Evolutionary conservation across 2,797 vertebrate species (phyloP), one percentile per base, ranked within the genome.

Genomic region (Gambusia yucatana): DNA sequence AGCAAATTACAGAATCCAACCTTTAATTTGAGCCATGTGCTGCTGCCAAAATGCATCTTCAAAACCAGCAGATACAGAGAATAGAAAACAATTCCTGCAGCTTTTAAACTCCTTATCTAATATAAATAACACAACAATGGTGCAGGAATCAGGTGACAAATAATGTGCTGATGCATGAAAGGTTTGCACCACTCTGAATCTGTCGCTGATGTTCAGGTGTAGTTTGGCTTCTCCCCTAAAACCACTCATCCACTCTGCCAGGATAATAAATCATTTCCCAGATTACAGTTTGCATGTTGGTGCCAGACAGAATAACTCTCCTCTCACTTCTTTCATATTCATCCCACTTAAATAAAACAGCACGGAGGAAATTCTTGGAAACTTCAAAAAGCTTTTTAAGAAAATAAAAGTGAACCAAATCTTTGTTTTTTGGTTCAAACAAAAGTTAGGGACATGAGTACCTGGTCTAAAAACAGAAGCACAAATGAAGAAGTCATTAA

Each of bases 181-280:
- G 30, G 0, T 16, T 39, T 41, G 4, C 39, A 33, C 41, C 0
- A 17, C 44, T 73, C 61, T 76, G n/a, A 65, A 72, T 10, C 65
- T 73, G 30, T 78, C 69, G 75, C 22, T 36, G 6, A 61, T 65
- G 67, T 72, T n/a, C 77, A 57, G 78, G 61, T 79, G 76, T 59
- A 79, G 52, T 75, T 75, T 83, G 84, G 75, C 77, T 78, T 61
- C 20, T 76, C 25, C 39, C 72, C 55, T 36, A 46, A 47, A 82
- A 52, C 73, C 69, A 59, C 82, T 71, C 47, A 72, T 82, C 69
- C 41, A 59, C 9, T 73, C 46, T 78, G 85, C 65, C 83, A 79
- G n/a, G 77, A 73, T 75, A 52, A 86, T 92, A 94, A 94, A 95
- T 95, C 91, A 92, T 72, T 76, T 77, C 79, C 84, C 78, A 89